phyloP scores from a whole-genome alignment of 1,140 invertebrate genomes.

The Drusus annulatus region DNA sequence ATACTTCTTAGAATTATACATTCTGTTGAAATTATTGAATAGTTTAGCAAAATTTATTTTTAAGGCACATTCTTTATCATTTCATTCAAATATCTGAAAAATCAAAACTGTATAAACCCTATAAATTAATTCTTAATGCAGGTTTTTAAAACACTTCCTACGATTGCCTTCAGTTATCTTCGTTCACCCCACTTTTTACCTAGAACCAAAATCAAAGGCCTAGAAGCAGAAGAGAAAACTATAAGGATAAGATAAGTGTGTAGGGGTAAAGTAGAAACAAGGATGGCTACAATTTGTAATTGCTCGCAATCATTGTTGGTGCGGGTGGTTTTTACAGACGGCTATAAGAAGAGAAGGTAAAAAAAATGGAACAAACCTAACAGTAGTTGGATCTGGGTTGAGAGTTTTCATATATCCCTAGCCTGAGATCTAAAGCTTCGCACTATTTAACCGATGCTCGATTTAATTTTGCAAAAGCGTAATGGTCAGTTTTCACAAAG shows the following conservation, averaged over 20 bases:
- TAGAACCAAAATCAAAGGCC: not conserved
- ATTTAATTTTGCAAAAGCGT: slow-evolving; percentile 15
- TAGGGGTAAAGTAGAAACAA: not conserved
- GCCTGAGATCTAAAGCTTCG: not conserved
- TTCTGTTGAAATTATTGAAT: no score
- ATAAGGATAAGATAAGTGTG: not conserved
- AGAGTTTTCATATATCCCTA: slow-evolving; percentile 8
- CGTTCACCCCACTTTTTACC: not conserved
- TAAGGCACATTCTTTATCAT: no score
- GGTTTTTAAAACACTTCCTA: no score
- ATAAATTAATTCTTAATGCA: no score
- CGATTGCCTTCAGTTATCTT: no score
- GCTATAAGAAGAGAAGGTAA: slow-evolving; percentile 40
- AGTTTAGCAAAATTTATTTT: no score
- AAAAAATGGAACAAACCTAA: slow-evolving; percentile 39
- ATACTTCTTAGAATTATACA: no score
- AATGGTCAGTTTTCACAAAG: slow-evolving; percentile 8
- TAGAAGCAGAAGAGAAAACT: not conserved
- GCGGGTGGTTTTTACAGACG: slow-evolving; percentile 49
- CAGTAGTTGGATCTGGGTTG: slow-evolving; percentile 32
- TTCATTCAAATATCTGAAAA: no score
- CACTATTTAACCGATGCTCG: not conserved
- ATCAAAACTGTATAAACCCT: no score
- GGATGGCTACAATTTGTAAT: slow-evolving; percentile 45
- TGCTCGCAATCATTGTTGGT: slow-evolving; percentile 49